Conservation (phyloP, 2,888 invertebrate genomes). For the Drosophila melanosoma region DNA sequence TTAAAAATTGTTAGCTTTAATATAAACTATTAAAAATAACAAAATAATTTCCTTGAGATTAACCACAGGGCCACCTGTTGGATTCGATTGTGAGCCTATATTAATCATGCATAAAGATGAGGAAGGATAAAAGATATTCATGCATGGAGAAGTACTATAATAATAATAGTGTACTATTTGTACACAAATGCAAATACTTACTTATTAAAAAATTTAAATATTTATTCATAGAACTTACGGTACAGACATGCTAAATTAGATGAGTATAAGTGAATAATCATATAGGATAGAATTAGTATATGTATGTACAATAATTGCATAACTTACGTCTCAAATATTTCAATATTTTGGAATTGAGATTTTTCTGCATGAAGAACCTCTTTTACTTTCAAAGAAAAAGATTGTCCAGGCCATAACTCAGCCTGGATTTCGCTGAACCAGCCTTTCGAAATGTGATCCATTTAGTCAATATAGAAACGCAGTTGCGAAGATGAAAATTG, state of each 20-base stretch:
- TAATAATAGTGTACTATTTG: not conserved
- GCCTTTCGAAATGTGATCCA: slow-evolving; percentile 91
- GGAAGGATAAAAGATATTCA: not conserved
- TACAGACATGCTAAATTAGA: not conserved
- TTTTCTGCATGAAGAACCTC: slow-evolving; percentile 91
- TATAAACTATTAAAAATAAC: not conserved
- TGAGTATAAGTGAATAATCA: not conserved
- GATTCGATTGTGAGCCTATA: not conserved
- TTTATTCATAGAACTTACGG: not conserved
- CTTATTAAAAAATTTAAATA: not conserved
- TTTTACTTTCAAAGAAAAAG: slow-evolving; percentile 93
- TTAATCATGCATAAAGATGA: not conserved
- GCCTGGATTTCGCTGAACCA: slow-evolving; percentile 98
- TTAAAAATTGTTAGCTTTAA: not conserved
- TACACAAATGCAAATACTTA: not conserved
- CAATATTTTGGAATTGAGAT: slow-evolving; percentile 93
- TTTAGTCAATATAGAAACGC: slow-evolving; percentile 76
- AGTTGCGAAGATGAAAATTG: not conserved
- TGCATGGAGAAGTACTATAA: not conserved
- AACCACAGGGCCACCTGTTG: not conserved
- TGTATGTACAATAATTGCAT: not conserved
- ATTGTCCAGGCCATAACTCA: slow-evolving; percentile 95
- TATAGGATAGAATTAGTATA: not conserved
- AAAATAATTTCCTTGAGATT: not conserved
- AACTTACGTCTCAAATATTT: slow-evolving; percentile 92